Conservation (phyloP, 2,888 invertebrate species). For the Drosophila mercatorum region DNA sequence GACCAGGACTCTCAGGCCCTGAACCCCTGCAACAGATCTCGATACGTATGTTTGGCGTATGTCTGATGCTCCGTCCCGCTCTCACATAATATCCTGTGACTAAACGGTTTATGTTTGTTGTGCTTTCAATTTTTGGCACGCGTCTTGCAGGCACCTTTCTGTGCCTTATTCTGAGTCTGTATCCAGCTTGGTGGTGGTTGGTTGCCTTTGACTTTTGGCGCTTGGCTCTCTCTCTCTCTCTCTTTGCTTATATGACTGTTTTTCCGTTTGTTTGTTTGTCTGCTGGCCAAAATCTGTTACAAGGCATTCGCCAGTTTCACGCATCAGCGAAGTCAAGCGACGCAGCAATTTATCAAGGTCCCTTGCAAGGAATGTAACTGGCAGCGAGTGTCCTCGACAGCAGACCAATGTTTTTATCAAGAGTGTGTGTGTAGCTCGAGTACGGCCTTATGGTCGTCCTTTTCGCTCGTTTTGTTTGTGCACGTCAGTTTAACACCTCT, state of each 20-base stretch:
- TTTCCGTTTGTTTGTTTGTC: slow-evolving; percentile 49
- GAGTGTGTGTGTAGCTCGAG: slow-evolving; percentile 3
- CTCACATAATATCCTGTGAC: slow-evolving; percentile 85
- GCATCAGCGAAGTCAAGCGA: slow-evolving; percentile 61
- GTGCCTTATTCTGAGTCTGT: slow-evolving; percentile 20
- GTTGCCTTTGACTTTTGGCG: slow-evolving; percentile 60
- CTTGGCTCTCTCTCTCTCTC: slow-evolving; percentile 10
- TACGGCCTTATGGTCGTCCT: slow-evolving; percentile 63
- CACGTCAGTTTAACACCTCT: slow-evolving; percentile 70
- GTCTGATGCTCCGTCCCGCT: slow-evolving; percentile 28
- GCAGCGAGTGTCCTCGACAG: slow-evolving; percentile 76
- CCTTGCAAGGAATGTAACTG: slow-evolving; percentile 42
- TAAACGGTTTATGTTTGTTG: slow-evolving; percentile 85
- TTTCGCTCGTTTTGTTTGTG: slow-evolving; percentile 58
- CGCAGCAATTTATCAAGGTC: slow-evolving; percentile 80
- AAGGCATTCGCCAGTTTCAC: slow-evolving; percentile 72
- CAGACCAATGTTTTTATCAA: slow-evolving; percentile 38
- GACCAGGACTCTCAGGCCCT: neutral
- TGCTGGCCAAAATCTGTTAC: slow-evolving; percentile 78
- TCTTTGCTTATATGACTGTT: slow-evolving; percentile 29
- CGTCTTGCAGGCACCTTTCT: slow-evolving; percentile 62
- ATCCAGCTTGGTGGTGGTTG: slow-evolving; percentile 63
- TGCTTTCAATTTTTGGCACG: slow-evolving; percentile 82
- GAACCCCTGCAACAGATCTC: slow-evolving; percentile 8
- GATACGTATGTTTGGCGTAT: slow-evolving; percentile 3